Evolutionary conservation across 2,113 vertebrate species (phyloP), one percentile per base, ranked within the genome.

Genomic region (Peromyscus leucopus): DNA sequence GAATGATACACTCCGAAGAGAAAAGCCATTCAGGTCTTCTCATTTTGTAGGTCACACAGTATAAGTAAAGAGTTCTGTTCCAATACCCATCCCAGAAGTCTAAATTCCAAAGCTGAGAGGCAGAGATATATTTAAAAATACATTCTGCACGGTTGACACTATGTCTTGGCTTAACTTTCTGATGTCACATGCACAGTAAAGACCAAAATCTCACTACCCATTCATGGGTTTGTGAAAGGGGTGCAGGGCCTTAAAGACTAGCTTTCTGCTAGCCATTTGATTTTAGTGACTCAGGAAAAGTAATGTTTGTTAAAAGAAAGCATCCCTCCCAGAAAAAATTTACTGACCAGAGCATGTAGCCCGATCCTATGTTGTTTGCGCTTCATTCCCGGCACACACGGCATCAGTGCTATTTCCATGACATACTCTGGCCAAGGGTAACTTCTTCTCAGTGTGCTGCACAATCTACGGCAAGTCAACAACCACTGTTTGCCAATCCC

Each of bases 71-170:
- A 92, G 28, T 90, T 87, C 82, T 74, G 31, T 2, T 92, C 71
- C 61, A 91, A 0, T 51, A 63, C 63, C 78, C 28, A 26, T 22
- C 33, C 84, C 74, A 76, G 74, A n/a, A 3, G 57, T 79, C 26
- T n/a, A 92, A 94, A 94, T 79, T 94, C 51, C 75, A 95, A 96
- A 97, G 74, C 24, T 90, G 51, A 12, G 90, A 90, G 93, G 63
- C 42, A 84, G 69, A 76, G 93, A 39, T 22, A 17, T 13, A 22
- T 65, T 46, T 93, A 63, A 83, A 89, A 92, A 24, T 48, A 65
- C n/a, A 65, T 26, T 36, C 48, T 86, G 36, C 22, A 71, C 26
- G 15, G 80, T 69, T 3, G 2, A 55, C 42, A 71, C 26, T n/a
- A 3, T 72, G 36, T 65, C 74, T 90, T 69, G 74, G 63, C 39